These are phyloP conservation scores for Pagrus major DNA, from an alignment of 2,113 vertebrate genomes.

Conservation along the genomic window DNA sequence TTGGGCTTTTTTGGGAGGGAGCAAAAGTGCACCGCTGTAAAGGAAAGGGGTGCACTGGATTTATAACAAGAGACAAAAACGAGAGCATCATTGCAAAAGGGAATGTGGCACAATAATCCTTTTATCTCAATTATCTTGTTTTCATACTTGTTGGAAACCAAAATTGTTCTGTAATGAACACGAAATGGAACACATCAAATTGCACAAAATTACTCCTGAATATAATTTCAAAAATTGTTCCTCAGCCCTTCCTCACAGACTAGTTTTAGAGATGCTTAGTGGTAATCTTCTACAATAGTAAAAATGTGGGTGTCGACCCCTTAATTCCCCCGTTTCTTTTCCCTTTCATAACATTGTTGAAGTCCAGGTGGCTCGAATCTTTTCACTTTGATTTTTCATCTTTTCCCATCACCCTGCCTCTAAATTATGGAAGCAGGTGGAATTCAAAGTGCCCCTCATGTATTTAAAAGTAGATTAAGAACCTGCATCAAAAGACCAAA, in stretches of 20 bases:
- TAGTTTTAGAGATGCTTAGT: background rate
- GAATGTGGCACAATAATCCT: no score
- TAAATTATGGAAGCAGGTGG: background rate
- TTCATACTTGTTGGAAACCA: no score
- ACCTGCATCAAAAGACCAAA: background rate
- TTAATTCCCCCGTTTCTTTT: background rate
- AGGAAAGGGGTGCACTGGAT: no score
- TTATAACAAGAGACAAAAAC: no score
- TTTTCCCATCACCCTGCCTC: background rate
- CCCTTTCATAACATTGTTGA: background rate
- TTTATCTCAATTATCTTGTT: no score
- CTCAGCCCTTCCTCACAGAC: background rate
- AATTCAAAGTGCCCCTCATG: background rate
- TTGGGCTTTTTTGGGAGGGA: no score
- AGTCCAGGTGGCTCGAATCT: background rate
- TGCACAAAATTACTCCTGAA: background rate
- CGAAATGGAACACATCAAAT: background rate
- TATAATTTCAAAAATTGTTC: background rate
- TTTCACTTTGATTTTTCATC: constrained; percentile 1
- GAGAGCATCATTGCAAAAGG: no score
- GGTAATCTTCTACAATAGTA: background rate
- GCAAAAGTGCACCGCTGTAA: no score
- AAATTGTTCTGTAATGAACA: no score
- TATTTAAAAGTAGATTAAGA: background rate
- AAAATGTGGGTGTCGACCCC: background rate